phyloP scores from a whole-genome alignment of 2,888 invertebrate species.

The Chelonus formosanus region DNA sequence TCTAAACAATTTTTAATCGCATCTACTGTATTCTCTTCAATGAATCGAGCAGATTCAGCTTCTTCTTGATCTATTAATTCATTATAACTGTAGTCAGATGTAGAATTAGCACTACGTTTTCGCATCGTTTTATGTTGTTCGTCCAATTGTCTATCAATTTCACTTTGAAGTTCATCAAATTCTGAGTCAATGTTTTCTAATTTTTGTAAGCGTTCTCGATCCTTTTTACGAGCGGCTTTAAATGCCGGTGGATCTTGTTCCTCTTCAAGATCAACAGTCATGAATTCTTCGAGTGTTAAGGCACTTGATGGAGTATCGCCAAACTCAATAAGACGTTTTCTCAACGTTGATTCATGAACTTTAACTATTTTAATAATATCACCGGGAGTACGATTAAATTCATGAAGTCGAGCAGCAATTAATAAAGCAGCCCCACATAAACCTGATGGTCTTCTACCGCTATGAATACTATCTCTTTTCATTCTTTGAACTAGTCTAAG shows the following conservation, averaged over 20 bases:
- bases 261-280: conserved; percentile 94
- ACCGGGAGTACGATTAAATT: conserved; percentile 84
- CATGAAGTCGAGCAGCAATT: conserved; percentile 92
- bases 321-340: conserved; percentile 92
- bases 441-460: conserved; percentile 94
- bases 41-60: conserved; percentile 63
- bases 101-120: conserved; percentile 44
- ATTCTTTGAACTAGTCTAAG: conserved; percentile 93
- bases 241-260: conserved; percentile 97
- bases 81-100: too few species aligned
- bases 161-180: conserved; percentile 81
- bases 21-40: conserved; percentile 65
- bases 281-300: conserved; percentile 95
- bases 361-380: conserved; percentile 95
- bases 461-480: conserved; percentile 98
- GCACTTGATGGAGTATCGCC: conserved; percentile 96
- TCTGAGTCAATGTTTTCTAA: conserved; percentile 66
- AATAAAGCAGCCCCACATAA: conserved; percentile 97
- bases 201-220: conserved; percentile 83
- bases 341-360: conserved; percentile 91
- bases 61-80: conserved; percentile 45
- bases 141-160: conserved; percentile 86
- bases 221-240: conserved; percentile 87
- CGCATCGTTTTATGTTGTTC: conserved; percentile 59
- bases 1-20: conserved; percentile 64